A percentile compares a stretch with the other conserved stretches of the same genome.
phyloP scores from a whole-genome alignment of 1,140 invertebrate species.

The Mamestra configurata region DNA sequence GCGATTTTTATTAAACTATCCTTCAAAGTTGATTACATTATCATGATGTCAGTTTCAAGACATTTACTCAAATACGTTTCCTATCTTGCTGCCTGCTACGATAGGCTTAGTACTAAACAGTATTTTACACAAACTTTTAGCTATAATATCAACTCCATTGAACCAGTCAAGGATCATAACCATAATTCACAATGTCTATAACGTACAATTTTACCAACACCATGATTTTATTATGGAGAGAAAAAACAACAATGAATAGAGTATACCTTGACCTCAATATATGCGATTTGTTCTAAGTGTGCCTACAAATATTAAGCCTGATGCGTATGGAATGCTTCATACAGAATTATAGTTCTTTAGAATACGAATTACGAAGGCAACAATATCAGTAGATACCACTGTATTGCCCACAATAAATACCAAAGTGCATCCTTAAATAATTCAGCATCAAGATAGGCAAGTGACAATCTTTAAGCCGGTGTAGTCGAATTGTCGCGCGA shows the following conservation, averaged over 20 bases:
- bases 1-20: neutral
- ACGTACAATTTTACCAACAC: neutral
- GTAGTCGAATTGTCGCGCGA: too few species aligned
- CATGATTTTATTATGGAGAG: conserved; percentile 18
- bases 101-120: neutral
- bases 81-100: neutral
- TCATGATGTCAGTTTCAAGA: too few species aligned
- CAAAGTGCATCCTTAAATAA: too few species aligned
- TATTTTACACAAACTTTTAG: too few species aligned
- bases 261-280: conserved; percentile 20
- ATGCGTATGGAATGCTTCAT: neutral
- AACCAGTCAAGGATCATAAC: conserved; percentile 1
- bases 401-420: too few species aligned
- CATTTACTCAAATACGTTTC: too few species aligned
- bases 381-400: too few species aligned
- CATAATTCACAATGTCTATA: conserved; percentile 10
- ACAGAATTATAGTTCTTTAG: neutral
- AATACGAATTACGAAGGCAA: too few species aligned
- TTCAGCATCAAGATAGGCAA: too few species aligned
- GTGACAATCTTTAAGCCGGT: too few species aligned
- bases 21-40: too few species aligned
- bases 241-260: conserved; percentile 26
- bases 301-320: neutral
- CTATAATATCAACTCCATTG: neutral
- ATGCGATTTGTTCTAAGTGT: neutral